Percentiles rank a stretch among this genome's conserved stretches.
phyloP scores from a whole-genome alignment of 2,888 invertebrate species.

The Ceriagrion tenellum region DNA sequence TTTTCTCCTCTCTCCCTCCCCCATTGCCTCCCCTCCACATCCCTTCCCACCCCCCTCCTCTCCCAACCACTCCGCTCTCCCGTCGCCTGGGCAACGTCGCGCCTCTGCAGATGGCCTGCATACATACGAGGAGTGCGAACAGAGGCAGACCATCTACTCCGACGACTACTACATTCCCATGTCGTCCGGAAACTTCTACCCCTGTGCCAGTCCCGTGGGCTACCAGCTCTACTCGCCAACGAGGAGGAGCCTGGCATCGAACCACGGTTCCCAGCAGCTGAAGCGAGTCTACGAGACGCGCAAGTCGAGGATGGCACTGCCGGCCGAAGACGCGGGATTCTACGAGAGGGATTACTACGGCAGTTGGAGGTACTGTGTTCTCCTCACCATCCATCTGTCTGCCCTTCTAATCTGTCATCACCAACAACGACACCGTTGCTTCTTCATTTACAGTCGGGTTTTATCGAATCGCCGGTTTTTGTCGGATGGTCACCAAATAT shows the following conservation, averaged over 20 bases:
- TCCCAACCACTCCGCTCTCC: background rate
- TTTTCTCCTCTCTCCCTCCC: constrained; percentile 70
- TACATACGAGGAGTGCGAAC: constrained; percentile 49
- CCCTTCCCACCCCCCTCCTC: background rate
- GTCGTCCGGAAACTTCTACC: constrained; percentile 55
- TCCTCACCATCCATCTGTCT: too few relatives aligned
- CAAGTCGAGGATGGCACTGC: constrained; percentile 75
- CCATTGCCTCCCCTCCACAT: constrained; percentile 43
- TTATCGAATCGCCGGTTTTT: too few relatives aligned
- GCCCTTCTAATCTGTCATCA: too few relatives aligned
- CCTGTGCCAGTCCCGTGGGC: constrained; percentile 18
- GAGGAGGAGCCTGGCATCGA: constrained; percentile 55
- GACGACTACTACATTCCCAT: constrained; percentile 58
- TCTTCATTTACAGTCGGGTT: too few relatives aligned
- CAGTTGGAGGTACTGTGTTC: constrained; percentile 70
- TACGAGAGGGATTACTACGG: constrained; percentile 71
- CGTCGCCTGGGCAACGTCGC: background rate
- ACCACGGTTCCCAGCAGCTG: constrained; percentile 70
- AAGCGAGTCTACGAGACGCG: constrained; percentile 75
- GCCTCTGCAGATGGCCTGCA: constrained; percentile 8
- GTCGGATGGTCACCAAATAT: too few relatives aligned
- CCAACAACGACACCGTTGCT: too few relatives aligned
- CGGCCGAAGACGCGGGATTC: constrained; percentile 74
- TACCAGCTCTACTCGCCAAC: constrained; percentile 52
- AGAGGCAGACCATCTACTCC: constrained; percentile 57